A percentile compares a stretch with the other conserved stretches of the same genome.
Evolutionary conservation across 2,113 vertebrate species (phyloP).

Genomic region (Hippocampus zosterae): DNA sequence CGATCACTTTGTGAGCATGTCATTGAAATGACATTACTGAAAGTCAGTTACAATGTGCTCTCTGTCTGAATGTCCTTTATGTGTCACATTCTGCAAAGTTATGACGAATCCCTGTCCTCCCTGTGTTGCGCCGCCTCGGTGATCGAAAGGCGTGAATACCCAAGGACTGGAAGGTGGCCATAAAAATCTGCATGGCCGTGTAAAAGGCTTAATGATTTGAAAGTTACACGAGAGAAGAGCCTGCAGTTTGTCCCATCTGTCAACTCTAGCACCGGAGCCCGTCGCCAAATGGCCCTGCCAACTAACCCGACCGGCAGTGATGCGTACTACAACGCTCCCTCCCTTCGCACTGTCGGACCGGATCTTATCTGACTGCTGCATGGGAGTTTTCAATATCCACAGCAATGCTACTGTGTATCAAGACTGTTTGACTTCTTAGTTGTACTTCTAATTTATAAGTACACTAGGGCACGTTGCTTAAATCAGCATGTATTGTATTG

Average conservation of each 20-base stretch:
- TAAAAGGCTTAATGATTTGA: conserved; percentile 78
- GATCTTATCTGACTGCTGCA: not conserved
- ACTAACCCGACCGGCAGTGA: conserved; percentile 53
- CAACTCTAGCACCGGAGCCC: conserved; percentile 64
- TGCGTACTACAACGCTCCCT: conserved; percentile 23
- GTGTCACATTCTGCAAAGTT: conserved; percentile 12
- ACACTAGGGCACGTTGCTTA: no score
- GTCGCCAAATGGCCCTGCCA: conserved; percentile 66
- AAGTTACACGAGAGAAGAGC: conserved; percentile 75
- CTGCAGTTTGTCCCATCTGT: conserved; percentile 66
- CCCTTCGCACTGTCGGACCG: conserved; percentile 6
- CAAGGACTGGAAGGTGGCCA: conserved; percentile 59
- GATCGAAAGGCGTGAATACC: conserved; percentile 30
- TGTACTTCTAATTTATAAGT: not conserved
- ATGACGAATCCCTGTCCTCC: conserved; percentile 5
- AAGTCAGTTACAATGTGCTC: not conserved
- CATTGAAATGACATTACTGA: not conserved
- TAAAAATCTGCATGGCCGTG: conserved; percentile 69
- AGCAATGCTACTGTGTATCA: not conserved
- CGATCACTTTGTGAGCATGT: not conserved
- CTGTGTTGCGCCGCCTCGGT: conserved; percentile 19
- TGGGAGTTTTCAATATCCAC: no score
- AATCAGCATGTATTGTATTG: no score
- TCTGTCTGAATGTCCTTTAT: not conserved
- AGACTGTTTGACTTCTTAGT: not conserved